Percentiles rank a stretch among this genome's conserved stretches.
phyloP scores from a whole-genome alignment of 2,797 vertebrate species.

The Rhinella marina region DNA sequence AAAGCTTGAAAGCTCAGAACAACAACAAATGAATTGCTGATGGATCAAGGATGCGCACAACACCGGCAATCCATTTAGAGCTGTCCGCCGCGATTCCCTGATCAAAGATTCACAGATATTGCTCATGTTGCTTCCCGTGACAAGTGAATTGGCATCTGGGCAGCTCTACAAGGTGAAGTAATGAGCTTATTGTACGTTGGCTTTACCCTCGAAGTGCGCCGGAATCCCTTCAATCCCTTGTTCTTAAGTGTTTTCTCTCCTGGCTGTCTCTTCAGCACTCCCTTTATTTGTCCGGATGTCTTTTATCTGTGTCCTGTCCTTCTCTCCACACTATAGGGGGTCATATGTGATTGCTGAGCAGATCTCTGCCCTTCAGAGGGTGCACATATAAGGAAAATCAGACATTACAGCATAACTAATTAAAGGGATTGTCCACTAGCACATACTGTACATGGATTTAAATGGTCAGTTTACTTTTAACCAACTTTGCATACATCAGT shows the following conservation, averaged over 20 bases:
- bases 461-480: too few relatives aligned
- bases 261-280: not conserved
- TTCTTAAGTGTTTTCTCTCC: constrained; percentile 3
- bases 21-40: constrained; percentile 34
- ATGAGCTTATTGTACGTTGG: constrained; percentile 27
- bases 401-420: too few relatives aligned
- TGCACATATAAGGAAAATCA: too few relatives aligned
- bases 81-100: constrained; percentile 31
- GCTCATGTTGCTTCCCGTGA: constrained; percentile 44
- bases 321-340: not conserved
- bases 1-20: constrained; percentile 27
- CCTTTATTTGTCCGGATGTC: not conserved
- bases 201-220: constrained; percentile 5
- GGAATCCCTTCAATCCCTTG: constrained; percentile 22
- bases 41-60: constrained; percentile 46
- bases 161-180: constrained; percentile 26
- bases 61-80: constrained; percentile 55
- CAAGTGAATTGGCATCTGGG: constrained; percentile 38
- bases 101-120: constrained; percentile 44
- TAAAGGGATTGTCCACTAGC: too few relatives aligned
- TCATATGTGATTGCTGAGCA: not conserved
- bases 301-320: not conserved
- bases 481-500: too few relatives aligned
- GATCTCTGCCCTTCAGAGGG: too few relatives aligned
- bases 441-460: too few relatives aligned